Evolutionary conservation across 2,888 invertebrate genomes (phyloP), one percentile per base, ranked within the genome.

Genomic region (Epistrophe grossulariae): DNA sequence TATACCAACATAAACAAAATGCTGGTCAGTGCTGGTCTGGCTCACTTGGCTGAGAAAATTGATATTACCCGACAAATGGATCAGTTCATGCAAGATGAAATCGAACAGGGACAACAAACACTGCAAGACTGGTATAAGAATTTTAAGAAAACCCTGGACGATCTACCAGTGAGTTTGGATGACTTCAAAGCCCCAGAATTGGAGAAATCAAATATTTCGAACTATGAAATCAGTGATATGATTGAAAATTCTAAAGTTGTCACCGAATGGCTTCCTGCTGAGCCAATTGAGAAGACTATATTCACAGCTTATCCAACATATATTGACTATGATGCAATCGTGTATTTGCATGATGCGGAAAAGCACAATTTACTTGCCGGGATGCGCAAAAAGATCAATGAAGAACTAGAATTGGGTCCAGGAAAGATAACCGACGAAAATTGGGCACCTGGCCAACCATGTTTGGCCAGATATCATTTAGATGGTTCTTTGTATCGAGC

Each of bases 401-500:
- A 93, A 0, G 92, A 93, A 60, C 95, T 94, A 89, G 40, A 35
- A 3, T 10, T 60, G 0, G 73, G 24, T 1, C 13, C 62, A 71
- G 6, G 15, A 6, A 40, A 66, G 13, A 9, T n/a, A 7, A 31
- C 13, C 2, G 55, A 79, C 92, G 93, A 17, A 83, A 89, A 52
- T 82, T 96, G 95, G 96, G 90, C 92, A 7, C 91, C 93, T 4
- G 96, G 95, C 1, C 95, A 96, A 85, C 93, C 95, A 6, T 97
- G 96, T 90, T 93, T 96, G 40, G 96, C 95, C 0, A 93, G 94
- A 79, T 97, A 94, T 91, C 95, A 94, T 89, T 88, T 93, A 17
- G 95, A 97, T 90, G 93, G 94, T 11, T 93, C 93, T 17, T 96
- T 96, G 94, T 97, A 97, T 91, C 94, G 98, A 79, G 97, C 95